These are phyloP conservation scores for Caenorhabditis elegans DNA, from an alignment of 1,140 invertebrate species.

Conservation along the genomic window DNA sequence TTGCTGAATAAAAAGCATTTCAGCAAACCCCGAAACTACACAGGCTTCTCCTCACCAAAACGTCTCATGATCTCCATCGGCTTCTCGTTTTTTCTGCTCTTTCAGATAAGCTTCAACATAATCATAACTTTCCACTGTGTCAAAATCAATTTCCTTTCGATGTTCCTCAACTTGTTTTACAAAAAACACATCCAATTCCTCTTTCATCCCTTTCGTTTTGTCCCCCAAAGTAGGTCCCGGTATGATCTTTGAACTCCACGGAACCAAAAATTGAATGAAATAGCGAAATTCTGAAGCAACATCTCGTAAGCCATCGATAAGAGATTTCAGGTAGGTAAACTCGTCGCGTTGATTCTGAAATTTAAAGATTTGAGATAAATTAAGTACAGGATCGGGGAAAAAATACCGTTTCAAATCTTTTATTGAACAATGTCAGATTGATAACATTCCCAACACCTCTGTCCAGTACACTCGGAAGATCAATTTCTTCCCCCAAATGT, in stretches of 20 bases:
- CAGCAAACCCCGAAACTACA: neutral
- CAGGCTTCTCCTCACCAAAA: too few relatives aligned
- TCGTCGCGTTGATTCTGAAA: neutral
- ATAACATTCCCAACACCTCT: constrained; percentile 1
- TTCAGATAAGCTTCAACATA: constrained; percentile 46
- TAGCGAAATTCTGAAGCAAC: neutral
- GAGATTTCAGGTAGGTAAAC: neutral
- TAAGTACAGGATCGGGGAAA: neutral
- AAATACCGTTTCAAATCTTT: neutral
- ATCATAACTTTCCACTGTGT: constrained; percentile 30
- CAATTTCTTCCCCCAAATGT: neutral
- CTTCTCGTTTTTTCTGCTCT: constrained; percentile 36
- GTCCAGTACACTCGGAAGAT: neutral
- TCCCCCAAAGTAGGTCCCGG: neutral
- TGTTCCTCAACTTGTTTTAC: constrained; percentile 39
- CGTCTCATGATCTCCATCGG: constrained; percentile 1
- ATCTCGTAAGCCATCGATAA: neutral
- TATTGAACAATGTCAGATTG: neutral
- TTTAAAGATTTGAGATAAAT: neutral
- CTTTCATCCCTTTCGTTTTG: neutral
- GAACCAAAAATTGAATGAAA: neutral
- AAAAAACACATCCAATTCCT: neutral
- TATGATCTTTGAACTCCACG: neutral
- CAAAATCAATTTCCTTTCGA: neutral
- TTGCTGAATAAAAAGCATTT: too few relatives aligned